phyloP scores from a whole-genome alignment of 2,113 vertebrate species.

The Mesoclemmys tuberculata region DNA sequence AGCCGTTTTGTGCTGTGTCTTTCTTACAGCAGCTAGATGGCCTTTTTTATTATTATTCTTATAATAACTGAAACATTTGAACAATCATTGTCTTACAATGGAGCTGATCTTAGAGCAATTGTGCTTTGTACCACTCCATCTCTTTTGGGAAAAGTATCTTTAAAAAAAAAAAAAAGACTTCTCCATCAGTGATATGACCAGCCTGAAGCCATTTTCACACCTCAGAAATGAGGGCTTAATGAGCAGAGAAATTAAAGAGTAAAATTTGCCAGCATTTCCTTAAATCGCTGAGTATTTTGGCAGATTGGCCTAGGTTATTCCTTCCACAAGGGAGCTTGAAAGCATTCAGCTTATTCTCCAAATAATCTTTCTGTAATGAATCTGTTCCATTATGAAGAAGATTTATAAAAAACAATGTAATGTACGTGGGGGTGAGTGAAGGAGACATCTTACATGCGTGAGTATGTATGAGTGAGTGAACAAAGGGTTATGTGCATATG shows the following conservation, averaged over 20 bases:
- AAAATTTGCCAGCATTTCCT: conserved; percentile 54
- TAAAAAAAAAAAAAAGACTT: conserved; percentile 27
- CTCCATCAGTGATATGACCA: conserved; percentile 61
- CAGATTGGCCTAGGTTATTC: conserved; percentile 12
- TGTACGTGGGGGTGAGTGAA: neutral
- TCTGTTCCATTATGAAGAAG: neutral
- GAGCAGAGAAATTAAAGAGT: conserved; percentile 73
- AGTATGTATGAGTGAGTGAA: neutral
- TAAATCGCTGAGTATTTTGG: conserved; percentile 51
- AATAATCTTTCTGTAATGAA: conserved; percentile 48
- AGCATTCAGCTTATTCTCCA: conserved; percentile 20
- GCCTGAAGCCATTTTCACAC: conserved; percentile 69
- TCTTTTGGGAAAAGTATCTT: conserved; percentile 47
- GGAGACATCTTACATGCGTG: neutral
- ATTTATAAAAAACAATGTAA: neutral
- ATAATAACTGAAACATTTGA: conserved; percentile 61
- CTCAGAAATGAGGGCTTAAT: conserved; percentile 72
- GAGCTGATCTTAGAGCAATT: conserved; percentile 51
- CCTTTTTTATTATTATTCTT: conserved; percentile 37
- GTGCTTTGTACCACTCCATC: conserved; percentile 14
- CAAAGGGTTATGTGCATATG: neutral
- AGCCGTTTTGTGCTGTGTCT: neutral
- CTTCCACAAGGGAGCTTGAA: neutral
- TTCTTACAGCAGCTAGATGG: conserved; percentile 38
- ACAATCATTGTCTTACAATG: conserved; percentile 21